Conservation (phyloP, 2,888 invertebrate genomes). For the Paralinhomoeus sp. region DNA sequence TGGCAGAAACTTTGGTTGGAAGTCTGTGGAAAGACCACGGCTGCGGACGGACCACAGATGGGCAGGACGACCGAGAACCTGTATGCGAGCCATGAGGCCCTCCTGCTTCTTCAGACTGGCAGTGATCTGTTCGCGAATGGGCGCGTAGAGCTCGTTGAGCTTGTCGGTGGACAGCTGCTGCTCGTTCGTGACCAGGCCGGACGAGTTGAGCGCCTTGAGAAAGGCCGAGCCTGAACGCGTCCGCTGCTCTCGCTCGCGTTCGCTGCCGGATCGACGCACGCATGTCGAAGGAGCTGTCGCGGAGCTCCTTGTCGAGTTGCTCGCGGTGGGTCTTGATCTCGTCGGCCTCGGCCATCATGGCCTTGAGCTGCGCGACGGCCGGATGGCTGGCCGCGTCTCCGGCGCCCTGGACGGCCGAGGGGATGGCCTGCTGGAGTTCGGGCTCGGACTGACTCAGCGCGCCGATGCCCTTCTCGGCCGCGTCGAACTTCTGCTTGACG, state of each 20-base stretch:
- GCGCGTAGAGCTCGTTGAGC: slow-evolving; percentile 49
- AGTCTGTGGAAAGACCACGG: too few relatives aligned
- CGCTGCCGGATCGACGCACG: slow-evolving; percentile 24
- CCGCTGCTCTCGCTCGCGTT: not conserved
- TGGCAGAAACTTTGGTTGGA: slow-evolving; percentile 40
- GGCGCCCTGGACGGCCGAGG: slow-evolving; percentile 26
- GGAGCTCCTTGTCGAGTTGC: slow-evolving; percentile 61
- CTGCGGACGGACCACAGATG: too few relatives aligned
- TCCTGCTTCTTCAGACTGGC: slow-evolving; percentile 50
- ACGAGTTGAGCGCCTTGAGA: slow-evolving; percentile 46
- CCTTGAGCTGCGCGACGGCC: slow-evolving; percentile 43
- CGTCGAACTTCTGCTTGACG: slow-evolving; percentile 61
- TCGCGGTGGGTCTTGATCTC: slow-evolving; percentile 50
- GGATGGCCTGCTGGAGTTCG: slow-evolving; percentile 46
- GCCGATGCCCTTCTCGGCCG: slow-evolving; percentile 52
- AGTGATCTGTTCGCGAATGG: slow-evolving; percentile 51
- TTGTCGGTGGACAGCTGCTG: slow-evolving; percentile 45
- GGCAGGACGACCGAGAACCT: too few relatives aligned
- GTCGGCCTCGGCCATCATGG: slow-evolving; percentile 44
- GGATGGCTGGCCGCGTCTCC: slow-evolving; percentile 23
- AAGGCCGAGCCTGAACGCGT: slow-evolving; percentile 40
- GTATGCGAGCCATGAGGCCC: slow-evolving; percentile 42
- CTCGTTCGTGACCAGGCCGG: slow-evolving; percentile 46
- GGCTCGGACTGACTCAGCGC: slow-evolving; percentile 49
- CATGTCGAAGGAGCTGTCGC: slow-evolving; percentile 54